Percentiles rank a stretch among this genome's conserved stretches.
Evolutionary conservation across 2,797 vertebrate species (phyloP).

Genomic region (Phoxinus dragarum): DNA sequence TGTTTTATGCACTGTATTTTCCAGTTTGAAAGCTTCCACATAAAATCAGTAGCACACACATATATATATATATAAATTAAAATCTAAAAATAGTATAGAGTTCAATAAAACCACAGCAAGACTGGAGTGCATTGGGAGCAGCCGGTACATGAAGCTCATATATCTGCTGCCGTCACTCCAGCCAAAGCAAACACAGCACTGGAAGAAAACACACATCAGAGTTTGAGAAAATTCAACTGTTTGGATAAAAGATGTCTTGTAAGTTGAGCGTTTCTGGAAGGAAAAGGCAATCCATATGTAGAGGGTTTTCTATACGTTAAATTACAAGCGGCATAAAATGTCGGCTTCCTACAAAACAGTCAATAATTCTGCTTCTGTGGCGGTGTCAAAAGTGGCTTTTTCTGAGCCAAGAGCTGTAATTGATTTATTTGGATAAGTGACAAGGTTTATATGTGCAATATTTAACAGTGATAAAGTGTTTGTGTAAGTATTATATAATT

Average conservation of each 20-base stretch:
- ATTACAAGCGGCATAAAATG: slow-evolving; percentile 2
- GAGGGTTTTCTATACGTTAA: slow-evolving; percentile 9
- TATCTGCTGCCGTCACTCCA: background rate
- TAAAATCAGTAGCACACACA: background rate
- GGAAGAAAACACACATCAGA: slow-evolving; percentile 29
- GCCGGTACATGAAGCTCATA: slow-evolving; percentile 27
- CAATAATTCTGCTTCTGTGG: background rate
- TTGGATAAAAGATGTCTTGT: slow-evolving; percentile 33
- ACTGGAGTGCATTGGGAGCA: background rate
- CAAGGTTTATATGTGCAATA: slow-evolving; percentile 5
- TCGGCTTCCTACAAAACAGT: background rate
- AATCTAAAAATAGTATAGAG: slow-evolving; percentile 1
- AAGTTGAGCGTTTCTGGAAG: slow-evolving; percentile 24
- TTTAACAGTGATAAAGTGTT: slow-evolving; percentile 7
- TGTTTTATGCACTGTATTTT: background rate
- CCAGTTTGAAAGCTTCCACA: slow-evolving; percentile 4
- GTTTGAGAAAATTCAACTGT: slow-evolving; percentile 13
- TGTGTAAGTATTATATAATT: background rate
- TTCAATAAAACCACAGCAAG: slow-evolving; percentile 1
- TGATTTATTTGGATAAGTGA: background rate
- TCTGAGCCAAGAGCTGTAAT: background rate
- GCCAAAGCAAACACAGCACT: slow-evolving; percentile 11
- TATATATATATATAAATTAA: background rate
- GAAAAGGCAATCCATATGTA: background rate
- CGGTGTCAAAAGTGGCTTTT: background rate